These are phyloP conservation scores for Tanytarsus gracilentus DNA, from an alignment of 2,888 invertebrate species.

Conservation along the genomic window DNA sequence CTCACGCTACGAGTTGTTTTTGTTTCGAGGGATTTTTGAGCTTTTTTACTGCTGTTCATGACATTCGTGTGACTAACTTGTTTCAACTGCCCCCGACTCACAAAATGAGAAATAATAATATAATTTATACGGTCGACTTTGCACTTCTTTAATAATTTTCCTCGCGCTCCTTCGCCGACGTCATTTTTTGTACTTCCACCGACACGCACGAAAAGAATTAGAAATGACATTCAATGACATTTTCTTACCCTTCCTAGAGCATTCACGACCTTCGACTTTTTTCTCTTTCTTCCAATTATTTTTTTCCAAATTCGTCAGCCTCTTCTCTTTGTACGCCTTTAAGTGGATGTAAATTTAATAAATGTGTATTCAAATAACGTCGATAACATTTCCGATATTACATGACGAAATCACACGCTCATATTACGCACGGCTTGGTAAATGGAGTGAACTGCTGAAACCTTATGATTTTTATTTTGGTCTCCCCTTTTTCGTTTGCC, in stretches of 20 bases:
- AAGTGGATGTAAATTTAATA: no score
- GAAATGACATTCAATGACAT: neutral
- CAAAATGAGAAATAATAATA: no score
- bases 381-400: no score
- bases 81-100: neutral
- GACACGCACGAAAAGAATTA: conserved; percentile 22
- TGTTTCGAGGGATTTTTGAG: conserved; percentile 3
- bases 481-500: neutral
- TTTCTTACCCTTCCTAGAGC: neutral
- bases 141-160: conserved; percentile 14
- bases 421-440: neutral
- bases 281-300: neutral
- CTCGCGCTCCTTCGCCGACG: neutral
- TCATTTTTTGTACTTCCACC: neutral
- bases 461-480: neutral
- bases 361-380: no score
- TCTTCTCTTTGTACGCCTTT: no score
- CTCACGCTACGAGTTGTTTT: neutral
- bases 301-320: no score
- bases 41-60: neutral
- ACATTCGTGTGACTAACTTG: conserved; percentile 10
- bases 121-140: conserved; percentile 12
- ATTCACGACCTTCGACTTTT: neutral
- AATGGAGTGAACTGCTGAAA: conserved; percentile 1
- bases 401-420: no score